Evolutionary conservation across 2,113 vertebrate genomes (phyloP), one percentile per base, ranked within the genome.

Genomic region (Eretmochelys imbricata): DNA sequence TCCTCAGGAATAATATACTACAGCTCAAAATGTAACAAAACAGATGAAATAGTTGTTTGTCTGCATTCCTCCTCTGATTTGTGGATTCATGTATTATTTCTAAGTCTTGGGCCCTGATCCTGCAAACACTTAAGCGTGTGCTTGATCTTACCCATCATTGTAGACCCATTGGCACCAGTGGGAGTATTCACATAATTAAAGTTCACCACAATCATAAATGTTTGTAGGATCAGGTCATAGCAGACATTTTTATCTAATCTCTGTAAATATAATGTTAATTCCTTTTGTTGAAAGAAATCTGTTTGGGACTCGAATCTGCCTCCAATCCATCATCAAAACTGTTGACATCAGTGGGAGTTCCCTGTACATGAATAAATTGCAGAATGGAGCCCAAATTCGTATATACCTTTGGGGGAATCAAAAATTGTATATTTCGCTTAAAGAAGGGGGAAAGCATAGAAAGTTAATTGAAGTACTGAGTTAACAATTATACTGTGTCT

Each of bases 261-360:
- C 87, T 57, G 87, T 95, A 95, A 87, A 95, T 54, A 96, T 95
- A 91, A 87, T 87, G 90, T 91, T 95, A 88, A 92, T 96, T 95
- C 50, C 8, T 96, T 95, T 86, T 93, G 87, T 94, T 84, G 85
- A 69, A 93, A 93, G 65, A 83, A 81, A 16, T 92, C 9, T 96
- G 80, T 92, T 94, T 75, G 79, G 57, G 17, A n/a, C 87, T 93
- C 89, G 38, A 82, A 93, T 93, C 51, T 86, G 6, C 82, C n/a
- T 94, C 90, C 81, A 38, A 0, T 92, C 65, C 84, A 31, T 75
- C 10, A 22, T 27, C 83, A 85, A 95, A 88, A 90, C 93, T 89
- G 88, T 27, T 94, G 75, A 92, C 82, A 13, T 93, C 51, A 8
- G 54, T 95, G 54, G 75, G 79, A 88, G 42, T 82, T 92, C 10